Evolutionary conservation across 2,113 vertebrate species (phyloP), one percentile per base, ranked within the genome.

Genomic region (Amphiprion percula): DNA sequence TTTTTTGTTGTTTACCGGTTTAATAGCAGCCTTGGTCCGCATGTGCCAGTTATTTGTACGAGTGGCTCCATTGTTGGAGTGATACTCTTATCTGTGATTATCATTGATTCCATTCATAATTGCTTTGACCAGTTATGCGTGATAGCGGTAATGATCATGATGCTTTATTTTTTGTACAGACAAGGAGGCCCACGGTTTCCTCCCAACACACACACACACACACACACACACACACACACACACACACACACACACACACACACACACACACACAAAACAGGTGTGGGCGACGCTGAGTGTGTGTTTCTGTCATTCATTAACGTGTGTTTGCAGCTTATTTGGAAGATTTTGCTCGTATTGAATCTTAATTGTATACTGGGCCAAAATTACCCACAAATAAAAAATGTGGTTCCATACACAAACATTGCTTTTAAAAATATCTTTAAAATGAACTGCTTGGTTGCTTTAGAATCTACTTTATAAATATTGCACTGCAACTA

Each of bases 21-120:
- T 88, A 90, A 87, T 81, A 75, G 72, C 71, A 75, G 77, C 47
- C 39, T 50, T 26, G 59, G 39, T 85, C 56, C 60, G 30, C 66
- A 59, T 64, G 84, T 46, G 65, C 53, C 58, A 59, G 61, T 80
- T 84, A 61, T 77, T 72, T 78, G 66, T 67, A 5, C 41, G 64
- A 74, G 41, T 68, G 74, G 30, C 28, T 66, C 68, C 71, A 63
- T 74, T 68, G 79, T 83, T 72, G 15, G 70, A 77, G 72, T 73
- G 63, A 79, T 69, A 72, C 74, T 87, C 73, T 67, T 85, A 67
- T 76, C 74, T 74, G 73, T 73, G 56, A 83, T 89, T 77, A 84
- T 74, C 87, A 88, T 91, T 82, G 90, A 91, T 91, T 90, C 53
- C 24, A 69, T 80, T 76, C 65, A 80, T 87, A 86, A 91, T 90